Base-by-base conservation (phyloP, 2,888 invertebrate species). In the Mongoloraphidia duomilia region DNA sequence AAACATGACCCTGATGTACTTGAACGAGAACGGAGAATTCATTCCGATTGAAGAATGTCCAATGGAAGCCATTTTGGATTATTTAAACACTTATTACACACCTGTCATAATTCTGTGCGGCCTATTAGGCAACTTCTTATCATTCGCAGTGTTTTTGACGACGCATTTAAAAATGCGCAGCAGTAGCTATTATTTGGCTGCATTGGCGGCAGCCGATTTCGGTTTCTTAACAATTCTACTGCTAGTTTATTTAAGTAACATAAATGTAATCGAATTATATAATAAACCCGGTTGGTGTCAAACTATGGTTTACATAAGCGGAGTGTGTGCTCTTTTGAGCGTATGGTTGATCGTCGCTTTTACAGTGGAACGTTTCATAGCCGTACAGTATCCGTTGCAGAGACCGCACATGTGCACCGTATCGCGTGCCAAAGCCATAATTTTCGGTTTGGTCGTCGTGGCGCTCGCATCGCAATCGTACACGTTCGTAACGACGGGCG, bases 261-360 rank as follows among this genome's bases (percentile, higher is more conserved):
- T 69, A 9, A 56, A 70, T 12, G 67, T 70, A 2, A 64, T 70
- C 58, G 64, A 66, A 38, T 62, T 75, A 10, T 76, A 70, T 60
- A 72, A 75, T 59, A 65, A 64, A 40, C 65, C 72, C 17, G 77
- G 77, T 10, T 74, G 75, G 67, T 82, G 81, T 60, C 42, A 77
- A 57, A 63, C 67, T 6, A 59, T 73, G 34, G 66, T 74, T 35
- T 77, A 75, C 58, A 56, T 72, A 2, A 71, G 71, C 49, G 71
- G 71, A 17, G 73, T 73, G 2, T 77, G 74, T 67, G 76, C 77
- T 53, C 80, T 78, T 46, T 61, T 82, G 10, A 79, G 79, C 57
- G 80, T 79, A 2, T 82, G 81, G 80, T 64, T 81, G 35, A 79
- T 80, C 37, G 81, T 82, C 6, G 79, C 79, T 1, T 82, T 82